Conservation (phyloP, 2,888 invertebrate species). For the Callyntrura guangdongensis region DNA sequence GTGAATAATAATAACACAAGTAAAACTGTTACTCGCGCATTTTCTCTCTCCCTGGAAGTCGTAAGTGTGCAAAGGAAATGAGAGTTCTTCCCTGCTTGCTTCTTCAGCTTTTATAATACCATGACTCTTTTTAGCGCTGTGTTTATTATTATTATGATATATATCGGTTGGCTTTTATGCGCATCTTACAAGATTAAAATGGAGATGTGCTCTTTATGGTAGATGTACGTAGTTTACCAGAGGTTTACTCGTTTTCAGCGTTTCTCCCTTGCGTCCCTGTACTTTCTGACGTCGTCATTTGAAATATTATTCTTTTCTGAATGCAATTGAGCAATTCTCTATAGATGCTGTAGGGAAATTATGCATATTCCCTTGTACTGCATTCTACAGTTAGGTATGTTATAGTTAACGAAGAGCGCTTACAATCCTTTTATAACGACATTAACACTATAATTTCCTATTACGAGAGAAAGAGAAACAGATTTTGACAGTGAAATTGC, state of each 20-base stretch:
- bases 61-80: constrained; percentile 76
- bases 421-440: background rate
- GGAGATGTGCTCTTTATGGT: constrained; percentile 42
- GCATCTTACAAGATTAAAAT: constrained; percentile 43
- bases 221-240: background rate
- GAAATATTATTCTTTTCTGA: constrained; percentile 34
- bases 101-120: constrained; percentile 38
- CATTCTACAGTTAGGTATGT: background rate
- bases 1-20: constrained; percentile 32
- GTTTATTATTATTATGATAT: constrained; percentile 58
- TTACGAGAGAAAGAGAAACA: background rate
- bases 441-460: background rate
- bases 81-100: constrained; percentile 70
- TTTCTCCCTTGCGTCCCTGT: constrained; percentile 44
- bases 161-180: constrained; percentile 47
- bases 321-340: constrained; percentile 48
- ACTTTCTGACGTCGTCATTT: constrained; percentile 13
- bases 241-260: constrained; percentile 51
- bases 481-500: background rate
- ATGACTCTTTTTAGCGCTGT: constrained; percentile 35
- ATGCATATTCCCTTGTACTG: constrained; percentile 1
- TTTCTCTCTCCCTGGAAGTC: constrained; percentile 69
- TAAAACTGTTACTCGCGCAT: constrained; percentile 73
- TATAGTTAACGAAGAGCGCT: background rate
- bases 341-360: constrained; percentile 28